Evolutionary conservation across 2,113 vertebrate species (phyloP).

Genomic region (Vanacampus margaritifer): DNA sequence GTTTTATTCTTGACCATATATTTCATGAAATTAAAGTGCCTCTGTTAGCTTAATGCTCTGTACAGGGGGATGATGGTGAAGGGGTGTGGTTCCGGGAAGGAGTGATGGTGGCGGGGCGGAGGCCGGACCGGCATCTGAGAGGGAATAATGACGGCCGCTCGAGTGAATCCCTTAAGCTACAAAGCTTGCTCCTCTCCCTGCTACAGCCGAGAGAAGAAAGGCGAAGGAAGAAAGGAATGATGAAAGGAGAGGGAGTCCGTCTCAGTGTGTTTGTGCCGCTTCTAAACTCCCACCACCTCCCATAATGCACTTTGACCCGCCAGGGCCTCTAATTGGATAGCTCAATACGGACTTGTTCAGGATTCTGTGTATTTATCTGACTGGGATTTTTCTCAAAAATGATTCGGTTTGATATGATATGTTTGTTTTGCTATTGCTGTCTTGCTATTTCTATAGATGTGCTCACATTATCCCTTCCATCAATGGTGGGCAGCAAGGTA

Average conservation of each 20-base stretch:
- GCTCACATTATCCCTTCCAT: conserved; percentile 26
- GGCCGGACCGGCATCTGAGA: conserved; percentile 86
- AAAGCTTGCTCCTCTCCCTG: conserved; percentile 80
- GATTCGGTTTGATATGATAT: conserved; percentile 13
- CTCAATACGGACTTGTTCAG: conserved; percentile 81
- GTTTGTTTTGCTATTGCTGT: too few species aligned
- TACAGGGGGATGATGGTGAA: conserved; percentile 72
- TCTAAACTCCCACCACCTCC: conserved; percentile 86
- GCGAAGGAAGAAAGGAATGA: conserved; percentile 83
- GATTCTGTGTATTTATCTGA: conserved; percentile 82
- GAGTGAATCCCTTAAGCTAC: conserved; percentile 91
- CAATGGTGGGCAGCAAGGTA: conserved; percentile 67
- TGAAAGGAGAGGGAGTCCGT: conserved; percentile 72
- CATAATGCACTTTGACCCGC: conserved; percentile 89
- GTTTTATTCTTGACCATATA: not conserved
- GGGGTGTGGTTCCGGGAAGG: conserved; percentile 68
- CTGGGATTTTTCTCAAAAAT: conserved; percentile 66
- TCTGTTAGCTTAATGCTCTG: conserved; percentile 64
- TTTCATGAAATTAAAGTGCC: not conserved
- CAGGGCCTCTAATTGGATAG: conserved; percentile 86
- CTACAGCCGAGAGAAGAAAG: conserved; percentile 79
- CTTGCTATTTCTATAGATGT: conserved; percentile 68
- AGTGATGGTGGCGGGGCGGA: conserved; percentile 77
- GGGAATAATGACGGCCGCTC: conserved; percentile 88
- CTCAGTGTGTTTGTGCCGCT: conserved; percentile 82